Evolutionary conservation across 2,888 invertebrate genomes (phyloP).

Genomic region (Pristionchus entomophagus): DNA sequence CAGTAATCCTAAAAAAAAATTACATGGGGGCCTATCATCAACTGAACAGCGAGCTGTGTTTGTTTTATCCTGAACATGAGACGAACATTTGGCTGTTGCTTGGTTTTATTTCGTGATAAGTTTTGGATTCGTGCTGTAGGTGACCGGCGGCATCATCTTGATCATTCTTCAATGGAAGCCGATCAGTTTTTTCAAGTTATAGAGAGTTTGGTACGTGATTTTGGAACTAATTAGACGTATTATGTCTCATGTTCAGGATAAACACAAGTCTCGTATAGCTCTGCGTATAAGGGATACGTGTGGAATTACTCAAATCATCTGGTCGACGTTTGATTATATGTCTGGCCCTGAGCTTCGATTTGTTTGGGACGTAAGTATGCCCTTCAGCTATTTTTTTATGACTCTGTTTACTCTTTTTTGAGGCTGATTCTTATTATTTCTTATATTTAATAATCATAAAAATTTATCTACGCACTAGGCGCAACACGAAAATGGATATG

Average conservation of each 20-base stretch:
- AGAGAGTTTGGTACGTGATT: too few species aligned
- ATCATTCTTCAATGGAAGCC: constrained; percentile 58
- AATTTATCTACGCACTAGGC: too few species aligned
- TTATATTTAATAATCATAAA: too few species aligned
- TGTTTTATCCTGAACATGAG: too few species aligned
- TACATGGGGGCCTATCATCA: too few species aligned
- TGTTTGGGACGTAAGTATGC: constrained; percentile 67
- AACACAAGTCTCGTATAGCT: constrained; percentile 54
- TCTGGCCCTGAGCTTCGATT: constrained; percentile 71
- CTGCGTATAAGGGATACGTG: constrained; percentile 59
- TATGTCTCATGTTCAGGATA: constrained; percentile 47
- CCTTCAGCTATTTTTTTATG: neutral
- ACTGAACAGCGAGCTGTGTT: too few species aligned
- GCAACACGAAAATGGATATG: too few species aligned
- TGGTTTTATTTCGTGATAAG: neutral
- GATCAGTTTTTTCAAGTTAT: constrained; percentile 62
- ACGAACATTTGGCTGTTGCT: too few species aligned
- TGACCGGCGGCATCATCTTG: constrained; percentile 6
- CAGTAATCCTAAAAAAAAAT: too few species aligned
- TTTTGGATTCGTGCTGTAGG: neutral
- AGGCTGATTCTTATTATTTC: too few species aligned
- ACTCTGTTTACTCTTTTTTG: too few species aligned
- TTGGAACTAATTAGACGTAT: neutral
- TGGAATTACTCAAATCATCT: constrained; percentile 69
- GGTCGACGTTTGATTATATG: constrained; percentile 74